A percentile compares a stretch with the other conserved stretches of the same genome.
Evolutionary conservation across 2,113 vertebrate species (phyloP).

Genomic region (Alligator mississippiensis): DNA sequence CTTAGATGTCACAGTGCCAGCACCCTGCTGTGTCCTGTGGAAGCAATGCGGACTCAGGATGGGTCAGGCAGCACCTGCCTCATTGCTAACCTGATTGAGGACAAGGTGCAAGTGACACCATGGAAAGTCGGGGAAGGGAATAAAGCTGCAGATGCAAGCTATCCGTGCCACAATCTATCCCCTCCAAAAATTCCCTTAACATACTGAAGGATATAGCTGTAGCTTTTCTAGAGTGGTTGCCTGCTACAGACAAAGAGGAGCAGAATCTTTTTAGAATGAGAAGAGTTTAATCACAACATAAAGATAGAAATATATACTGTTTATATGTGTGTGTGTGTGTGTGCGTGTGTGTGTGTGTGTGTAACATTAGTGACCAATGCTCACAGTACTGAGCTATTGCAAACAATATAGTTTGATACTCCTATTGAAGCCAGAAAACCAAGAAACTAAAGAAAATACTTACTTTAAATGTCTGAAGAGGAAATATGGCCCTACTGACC

Average conservation of each 20-base stretch:
- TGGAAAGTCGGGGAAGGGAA: not conserved
- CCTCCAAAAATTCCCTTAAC: not conserved
- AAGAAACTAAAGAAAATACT: not conserved
- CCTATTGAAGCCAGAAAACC: rapidly evolving
- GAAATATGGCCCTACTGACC: not conserved
- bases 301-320: not conserved
- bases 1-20: not conserved
- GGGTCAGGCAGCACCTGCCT: not conserved
- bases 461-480: not conserved
- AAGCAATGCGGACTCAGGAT: not conserved
- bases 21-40: conserved; percentile 7
- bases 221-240: not conserved
- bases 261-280: not conserved
- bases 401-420: not conserved
- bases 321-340: no score
- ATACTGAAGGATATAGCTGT: not conserved
- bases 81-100: not conserved
- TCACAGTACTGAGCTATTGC: not conserved
- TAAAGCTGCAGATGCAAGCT: not conserved
- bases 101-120: not conserved
- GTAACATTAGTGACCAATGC: not conserved
- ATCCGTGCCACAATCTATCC: not conserved
- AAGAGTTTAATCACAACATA: not conserved
- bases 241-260: not conserved
- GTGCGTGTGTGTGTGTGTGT: no score